These are phyloP conservation scores for Callocephalon fimbriatum DNA, from an alignment of 2,113 vertebrate genomes.

Conservation along the genomic window DNA sequence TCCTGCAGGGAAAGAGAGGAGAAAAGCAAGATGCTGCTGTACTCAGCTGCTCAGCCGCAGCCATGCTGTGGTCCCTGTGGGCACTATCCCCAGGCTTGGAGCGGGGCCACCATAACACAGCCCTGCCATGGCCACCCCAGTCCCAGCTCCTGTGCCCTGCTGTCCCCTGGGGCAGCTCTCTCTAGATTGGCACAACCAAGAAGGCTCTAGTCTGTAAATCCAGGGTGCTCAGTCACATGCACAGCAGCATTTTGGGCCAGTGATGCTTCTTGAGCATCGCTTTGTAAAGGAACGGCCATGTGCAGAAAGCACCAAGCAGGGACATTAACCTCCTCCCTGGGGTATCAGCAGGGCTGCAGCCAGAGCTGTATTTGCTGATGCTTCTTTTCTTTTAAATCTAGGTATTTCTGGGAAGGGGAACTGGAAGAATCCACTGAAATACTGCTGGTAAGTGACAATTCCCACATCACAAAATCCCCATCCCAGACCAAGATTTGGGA, in stretches of 20 bases:
- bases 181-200: neutral
- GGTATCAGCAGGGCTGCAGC: rapidly evolving
- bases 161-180: neutral
- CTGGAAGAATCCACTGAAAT: conserved; percentile 86
- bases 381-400: conserved; percentile 48
- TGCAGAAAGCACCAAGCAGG: neutral
- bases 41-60: neutral
- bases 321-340: rapidly evolving
- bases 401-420: conserved; percentile 90
- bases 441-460: conserved; percentile 79
- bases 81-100: rapidly evolving
- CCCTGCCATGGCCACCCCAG: neutral
- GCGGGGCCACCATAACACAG: neutral
- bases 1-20: neutral
- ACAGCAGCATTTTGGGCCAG: neutral
- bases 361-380: neutral
- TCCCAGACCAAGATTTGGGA: neutral
- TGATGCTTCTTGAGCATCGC: rapidly evolving
- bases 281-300: rapidly evolving
- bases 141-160: neutral
- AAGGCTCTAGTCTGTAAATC: neutral
- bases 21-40: neutral
- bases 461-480: rapidly evolving
- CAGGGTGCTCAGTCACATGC: rapidly evolving
- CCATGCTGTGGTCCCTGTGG: rapidly evolving